A percentile compares a stretch with the other conserved stretches of the same genome.
These are phyloP conservation scores for Nothobranchius furzeri DNA, from an alignment of 2,113 vertebrate genomes.

Conservation along the genomic window DNA sequence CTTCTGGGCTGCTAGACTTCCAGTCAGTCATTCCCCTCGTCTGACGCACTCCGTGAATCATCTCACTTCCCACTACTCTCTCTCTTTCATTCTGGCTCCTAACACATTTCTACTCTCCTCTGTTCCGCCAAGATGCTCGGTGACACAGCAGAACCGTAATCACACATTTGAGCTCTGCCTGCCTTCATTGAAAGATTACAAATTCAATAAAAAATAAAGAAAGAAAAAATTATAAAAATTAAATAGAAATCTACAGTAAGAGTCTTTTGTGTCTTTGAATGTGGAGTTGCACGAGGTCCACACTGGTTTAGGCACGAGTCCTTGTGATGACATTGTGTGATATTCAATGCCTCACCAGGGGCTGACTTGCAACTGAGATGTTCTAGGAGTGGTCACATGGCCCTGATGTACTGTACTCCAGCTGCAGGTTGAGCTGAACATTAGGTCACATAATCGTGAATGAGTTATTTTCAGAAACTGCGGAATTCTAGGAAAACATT, in stretches of 20 bases:
- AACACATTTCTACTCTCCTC: conserved; percentile 54
- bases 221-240: conserved; percentile 1
- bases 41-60: conserved; percentile 77
- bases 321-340: conserved; percentile 68
- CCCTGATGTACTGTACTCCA: conserved; percentile 15
- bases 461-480: not conserved
- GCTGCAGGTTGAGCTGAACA: not conserved
- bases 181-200: conserved; percentile 30
- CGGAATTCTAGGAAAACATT: not conserved
- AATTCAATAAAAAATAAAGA: conserved; percentile 12
- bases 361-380: conserved; percentile 50
- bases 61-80: conserved; percentile 47
- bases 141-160: conserved; percentile 70
- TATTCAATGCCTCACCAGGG: conserved; percentile 59
- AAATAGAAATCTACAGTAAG: conserved; percentile 4
- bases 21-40: conserved; percentile 55
- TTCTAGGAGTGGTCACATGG: conserved; percentile 28
- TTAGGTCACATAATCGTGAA: not conserved
- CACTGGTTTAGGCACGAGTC: conserved; percentile 27
- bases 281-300: conserved; percentile 29
- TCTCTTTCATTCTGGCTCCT: conserved; percentile 32
- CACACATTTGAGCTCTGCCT: conserved; percentile 48
- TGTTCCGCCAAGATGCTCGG: conserved; percentile 57
- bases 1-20: conserved; percentile 57
- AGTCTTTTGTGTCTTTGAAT: conserved; percentile 16